These are phyloP conservation scores for Cirrhinus molitorella DNA, from an alignment of 2,797 vertebrate species.

Conservation along the genomic window DNA sequence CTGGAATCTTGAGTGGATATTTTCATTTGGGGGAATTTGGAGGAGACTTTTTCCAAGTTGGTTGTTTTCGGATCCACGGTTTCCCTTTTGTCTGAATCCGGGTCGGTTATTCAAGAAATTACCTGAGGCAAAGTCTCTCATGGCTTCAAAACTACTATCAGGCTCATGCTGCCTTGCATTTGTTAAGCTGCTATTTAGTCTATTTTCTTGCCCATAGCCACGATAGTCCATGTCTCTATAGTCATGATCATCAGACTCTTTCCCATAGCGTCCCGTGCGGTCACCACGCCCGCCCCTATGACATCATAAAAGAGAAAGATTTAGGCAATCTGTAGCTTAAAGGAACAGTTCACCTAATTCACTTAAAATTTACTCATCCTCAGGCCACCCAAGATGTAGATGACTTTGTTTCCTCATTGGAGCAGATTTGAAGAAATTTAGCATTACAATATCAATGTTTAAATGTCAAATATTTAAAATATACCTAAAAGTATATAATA, in stretches of 20 bases:
- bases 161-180: constrained; percentile 61
- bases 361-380: neutral
- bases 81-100: constrained; percentile 71
- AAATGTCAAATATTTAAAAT: too few relatives aligned
- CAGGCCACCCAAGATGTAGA: neutral
- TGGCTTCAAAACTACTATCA: constrained; percentile 58
- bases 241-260: constrained; percentile 82
- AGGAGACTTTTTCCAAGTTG: constrained; percentile 64
- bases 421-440: neutral
- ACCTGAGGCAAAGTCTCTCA: constrained; percentile 65
- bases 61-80: constrained; percentile 60
- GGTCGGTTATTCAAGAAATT: constrained; percentile 62
- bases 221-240: constrained; percentile 92
- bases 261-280: constrained; percentile 87
- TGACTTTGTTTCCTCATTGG: neutral
- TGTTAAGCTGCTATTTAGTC: constrained; percentile 10
- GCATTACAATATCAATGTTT: too few relatives aligned
- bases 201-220: constrained; percentile 76
- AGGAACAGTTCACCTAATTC: neutral
- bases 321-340: neutral
- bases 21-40: constrained; percentile 62
- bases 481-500: too few relatives aligned
- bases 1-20: constrained; percentile 60
- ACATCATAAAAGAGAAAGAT: constrained; percentile 27
- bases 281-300: constrained; percentile 86